These are phyloP conservation scores for Fratercula arctica DNA, from an alignment of 2,797 vertebrate genomes.

Conservation along the genomic window DNA sequence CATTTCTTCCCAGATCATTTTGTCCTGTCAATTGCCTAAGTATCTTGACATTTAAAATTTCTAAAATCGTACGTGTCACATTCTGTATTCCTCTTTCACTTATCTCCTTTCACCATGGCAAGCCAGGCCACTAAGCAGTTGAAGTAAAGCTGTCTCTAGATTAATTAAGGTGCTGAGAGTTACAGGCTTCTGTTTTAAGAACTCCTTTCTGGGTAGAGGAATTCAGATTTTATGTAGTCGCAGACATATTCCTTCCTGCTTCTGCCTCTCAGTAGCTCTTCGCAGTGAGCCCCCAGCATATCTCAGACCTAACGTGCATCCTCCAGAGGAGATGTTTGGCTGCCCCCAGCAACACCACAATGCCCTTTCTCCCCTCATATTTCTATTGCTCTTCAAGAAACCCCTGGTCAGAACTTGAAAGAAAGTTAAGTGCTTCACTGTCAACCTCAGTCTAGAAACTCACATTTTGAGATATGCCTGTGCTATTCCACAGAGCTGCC, in stretches of 20 bases:
- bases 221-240: not conserved
- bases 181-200: not conserved
- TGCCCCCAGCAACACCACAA: not conserved
- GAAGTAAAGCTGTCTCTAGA: not conserved
- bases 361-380: not conserved
- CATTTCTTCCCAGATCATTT: not conserved
- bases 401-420: not conserved
- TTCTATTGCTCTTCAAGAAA: conserved; percentile 14
- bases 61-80: not conserved
- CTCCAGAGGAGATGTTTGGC: not conserved
- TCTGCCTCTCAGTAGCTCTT: not conserved
- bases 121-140: not conserved
- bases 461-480: not conserved
- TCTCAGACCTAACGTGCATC: not conserved
- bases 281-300: not conserved
- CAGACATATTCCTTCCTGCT: not conserved
- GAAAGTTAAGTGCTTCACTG: not conserved
- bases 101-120: not conserved
- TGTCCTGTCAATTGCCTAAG: not conserved
- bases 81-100: not conserved
- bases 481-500: not conserved
- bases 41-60: not conserved
- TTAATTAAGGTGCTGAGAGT: not conserved
- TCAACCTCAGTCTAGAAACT: not conserved
- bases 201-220: not conserved